Percentiles rank a stretch among this genome's conserved stretches.
Conservation (phyloP, 2,797 vertebrate genomes). For the Cheirogaleus major region DNA sequence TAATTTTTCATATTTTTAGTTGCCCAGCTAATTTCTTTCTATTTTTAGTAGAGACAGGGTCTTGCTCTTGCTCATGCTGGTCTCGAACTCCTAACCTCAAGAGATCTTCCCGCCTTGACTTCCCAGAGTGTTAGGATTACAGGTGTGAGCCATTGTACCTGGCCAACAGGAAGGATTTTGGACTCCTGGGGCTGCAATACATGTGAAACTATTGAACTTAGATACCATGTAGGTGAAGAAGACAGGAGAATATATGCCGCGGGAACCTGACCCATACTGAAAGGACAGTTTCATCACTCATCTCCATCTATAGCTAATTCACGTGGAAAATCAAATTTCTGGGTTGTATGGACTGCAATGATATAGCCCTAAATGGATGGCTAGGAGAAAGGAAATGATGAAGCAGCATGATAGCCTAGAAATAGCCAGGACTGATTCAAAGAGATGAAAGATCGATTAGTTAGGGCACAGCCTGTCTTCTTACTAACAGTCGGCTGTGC, state of each 20-base stretch:
- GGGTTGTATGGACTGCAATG: background rate
- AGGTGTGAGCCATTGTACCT: too few species aligned
- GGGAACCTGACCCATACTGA: background rate
- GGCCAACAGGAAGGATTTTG: background rate
- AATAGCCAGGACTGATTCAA: constrained; percentile 22
- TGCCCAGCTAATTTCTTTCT: too few species aligned
- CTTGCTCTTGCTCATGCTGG: too few species aligned
- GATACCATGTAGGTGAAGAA: background rate
- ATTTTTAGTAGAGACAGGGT: too few species aligned
- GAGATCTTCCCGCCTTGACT: too few species aligned
- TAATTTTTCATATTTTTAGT: too few species aligned
- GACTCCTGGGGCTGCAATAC: background rate
- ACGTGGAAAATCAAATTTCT: constrained; percentile 62
- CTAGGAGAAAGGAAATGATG: constrained; percentile 36
- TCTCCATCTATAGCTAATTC: constrained; percentile 31
- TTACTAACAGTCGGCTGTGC: background rate
- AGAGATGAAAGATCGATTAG: background rate
- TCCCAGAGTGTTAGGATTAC: too few species aligned
- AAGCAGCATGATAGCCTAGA: background rate
- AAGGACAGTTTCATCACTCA: background rate
- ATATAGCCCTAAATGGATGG: background rate
- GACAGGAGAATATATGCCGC: background rate
- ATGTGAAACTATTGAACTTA: constrained; percentile 18
- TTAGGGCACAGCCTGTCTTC: background rate
- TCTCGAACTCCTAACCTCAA: too few species aligned